Evolutionary conservation across 2,888 invertebrate genomes (phyloP), one percentile per base, ranked within the genome.

Genomic region (Zonitis immaculata): DNA sequence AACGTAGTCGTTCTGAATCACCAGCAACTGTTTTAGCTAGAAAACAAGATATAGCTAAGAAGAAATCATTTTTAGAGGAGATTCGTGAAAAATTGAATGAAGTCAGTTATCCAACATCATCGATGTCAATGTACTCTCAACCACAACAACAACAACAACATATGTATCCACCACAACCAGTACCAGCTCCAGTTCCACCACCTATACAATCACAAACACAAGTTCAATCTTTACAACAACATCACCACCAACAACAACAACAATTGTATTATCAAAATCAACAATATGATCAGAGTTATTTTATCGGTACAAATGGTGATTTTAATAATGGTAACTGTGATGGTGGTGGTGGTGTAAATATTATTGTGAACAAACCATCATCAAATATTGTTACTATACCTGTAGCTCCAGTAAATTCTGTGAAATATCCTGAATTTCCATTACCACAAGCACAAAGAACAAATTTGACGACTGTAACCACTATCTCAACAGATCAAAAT

Each of bases 51-150:
- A 51, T 61, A 39, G 27, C 20, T 20, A 52, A 56, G 32, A 68
- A 66, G 52, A 65, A 65, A 52, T 67, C 71, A 3, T 76, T 76
- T 57, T 54, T 76, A 47, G 72, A 76, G 51, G 76, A 76, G 60
- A 61, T 76, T 26, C 69, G 70, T 11, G 67, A 67, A 18, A 74
- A 74, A 57, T 58, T 75, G 26, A 69, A 67, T 18, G 66, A 65
- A 52, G 53, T 45, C 8, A 35, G 8, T 35, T 35, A 16, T 35
- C 35, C 35, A 18, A 16, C 16, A 35, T 16, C 35, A 18, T 8
- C 35, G 9, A 35, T 35, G 42, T 1, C 49, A 32, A 35, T 28
- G 16, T 48, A 49, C 43, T 51, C 51, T 50, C 53, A 47, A 42
- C 54, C 49, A 18, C 49, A 18, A 43, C 43, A 26, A 6, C 28